Base-by-base conservation (phyloP, 2,888 invertebrate species). In the Gasteruption jaculator region DNA sequence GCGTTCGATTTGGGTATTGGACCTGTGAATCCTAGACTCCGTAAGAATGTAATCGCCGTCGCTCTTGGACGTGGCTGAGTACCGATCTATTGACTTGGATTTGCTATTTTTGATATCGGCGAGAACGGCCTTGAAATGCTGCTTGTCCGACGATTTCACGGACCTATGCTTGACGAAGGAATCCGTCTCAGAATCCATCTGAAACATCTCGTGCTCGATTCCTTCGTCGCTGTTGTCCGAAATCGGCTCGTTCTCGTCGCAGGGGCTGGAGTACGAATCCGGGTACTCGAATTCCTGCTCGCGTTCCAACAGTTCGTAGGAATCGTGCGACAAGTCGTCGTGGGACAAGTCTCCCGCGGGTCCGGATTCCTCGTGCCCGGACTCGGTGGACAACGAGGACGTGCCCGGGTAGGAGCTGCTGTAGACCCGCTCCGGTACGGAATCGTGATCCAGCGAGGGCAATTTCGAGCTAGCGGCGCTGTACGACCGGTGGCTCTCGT, bases 371-470 rank as follows among this genome's bases (percentile, higher is more conserved):
- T 80, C 76, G 57, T 69, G 70, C 35, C 71, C 69, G 20, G 82
- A 80, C 61, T 80, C 79, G 62, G 81, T 83, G 21, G 77, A 77
- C 46, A 77, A 68, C 42, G 82, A 80, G 4, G 82, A 80, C 37
- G 86, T 87, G 41, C 90, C 90, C 15, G 91, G 91, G 69, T 88
- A 91, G 66, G 87, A 88, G 49, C 87, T 87, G 15, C 89, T 89
- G 72, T 89, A 90, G 4, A 88, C 82, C 67, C 87, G 86, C 36
- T 84, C 76, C 1, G 79, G 76, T 38, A 80, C 68, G 48, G 79
- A 80, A 61, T 83, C 82, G 61, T 83, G 81, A 59, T 86, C 86
- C 45, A 84, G 74, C 45, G 76, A 77, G 48, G 76, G 74, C 44
- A 76, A 72, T 50, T 77, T 77, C 5, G 84, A 83, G 58, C 77